These are phyloP conservation scores for Bos indicus DNA, from an alignment of 2,113 vertebrate species.

Conservation along the genomic window DNA sequence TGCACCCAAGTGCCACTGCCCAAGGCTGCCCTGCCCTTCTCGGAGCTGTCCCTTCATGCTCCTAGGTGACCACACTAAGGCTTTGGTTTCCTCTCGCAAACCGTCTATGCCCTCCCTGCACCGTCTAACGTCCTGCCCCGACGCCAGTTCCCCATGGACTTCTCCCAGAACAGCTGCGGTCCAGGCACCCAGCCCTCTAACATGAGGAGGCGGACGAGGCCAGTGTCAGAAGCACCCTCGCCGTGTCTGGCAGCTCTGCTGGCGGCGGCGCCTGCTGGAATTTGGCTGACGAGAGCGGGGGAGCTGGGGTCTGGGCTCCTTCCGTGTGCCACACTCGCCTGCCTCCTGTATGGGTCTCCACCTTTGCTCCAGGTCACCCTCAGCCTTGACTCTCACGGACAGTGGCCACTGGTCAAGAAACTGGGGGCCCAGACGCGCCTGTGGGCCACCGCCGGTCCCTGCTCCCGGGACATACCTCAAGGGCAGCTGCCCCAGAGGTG, in stretches of 20 bases:
- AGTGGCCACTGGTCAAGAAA: not conserved
- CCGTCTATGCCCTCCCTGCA: not conserved
- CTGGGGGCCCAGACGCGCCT: not conserved
- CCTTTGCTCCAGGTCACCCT: not conserved
- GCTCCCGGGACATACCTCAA: not conserved
- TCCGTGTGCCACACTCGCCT: not conserved
- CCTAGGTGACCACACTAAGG: not conserved
- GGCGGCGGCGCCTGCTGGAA: not conserved
- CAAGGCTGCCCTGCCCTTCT: too few species aligned
- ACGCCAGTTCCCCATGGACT: not conserved
- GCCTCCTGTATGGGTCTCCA: not conserved
- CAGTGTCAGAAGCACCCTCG: not conserved
- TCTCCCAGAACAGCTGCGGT: not conserved
- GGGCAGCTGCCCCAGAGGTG: not conserved
- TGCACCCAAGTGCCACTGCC: not conserved
- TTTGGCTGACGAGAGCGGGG: accelerated
- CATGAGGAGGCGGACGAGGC: not conserved
- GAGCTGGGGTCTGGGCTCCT: not conserved
- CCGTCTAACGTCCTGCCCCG: not conserved
- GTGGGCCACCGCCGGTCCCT: not conserved
- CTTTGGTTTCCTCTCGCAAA: not conserved
- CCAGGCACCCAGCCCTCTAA: not conserved
- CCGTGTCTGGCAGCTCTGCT: not conserved
- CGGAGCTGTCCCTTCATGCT: not conserved
- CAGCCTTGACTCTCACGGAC: not conserved